A percentile compares a stretch with the other conserved stretches of the same genome.
phyloP scores from a whole-genome alignment of 2,797 vertebrate genomes.

The Sylvia borin region DNA sequence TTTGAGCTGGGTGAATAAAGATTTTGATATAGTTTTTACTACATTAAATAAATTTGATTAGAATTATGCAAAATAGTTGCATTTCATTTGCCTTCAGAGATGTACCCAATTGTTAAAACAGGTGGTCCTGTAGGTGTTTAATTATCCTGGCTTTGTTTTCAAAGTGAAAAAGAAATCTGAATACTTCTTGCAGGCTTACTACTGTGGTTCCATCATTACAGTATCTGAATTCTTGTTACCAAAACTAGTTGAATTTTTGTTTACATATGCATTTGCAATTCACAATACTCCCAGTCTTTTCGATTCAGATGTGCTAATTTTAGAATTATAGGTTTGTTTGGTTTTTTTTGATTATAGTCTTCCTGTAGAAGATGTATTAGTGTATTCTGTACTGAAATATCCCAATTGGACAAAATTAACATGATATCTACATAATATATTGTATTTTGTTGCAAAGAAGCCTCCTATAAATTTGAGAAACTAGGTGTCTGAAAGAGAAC shows the following conservation, averaged over 20 bases:
- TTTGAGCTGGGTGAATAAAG: not conserved
- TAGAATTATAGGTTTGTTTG: not conserved
- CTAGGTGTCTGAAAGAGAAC: not conserved
- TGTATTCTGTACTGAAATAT: not conserved
- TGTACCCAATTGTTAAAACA: not conserved
- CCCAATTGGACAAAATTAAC: not conserved
- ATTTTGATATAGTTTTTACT: not conserved
- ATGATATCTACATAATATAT: not conserved
- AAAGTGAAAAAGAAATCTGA: not conserved
- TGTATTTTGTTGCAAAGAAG: not conserved
- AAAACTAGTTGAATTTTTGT: not conserved
- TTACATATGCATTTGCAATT: not conserved
- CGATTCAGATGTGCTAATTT: not conserved
- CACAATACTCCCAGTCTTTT: not conserved
- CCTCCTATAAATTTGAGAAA: not conserved
- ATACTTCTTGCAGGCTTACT: not conserved
- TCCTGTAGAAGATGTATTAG: not conserved
- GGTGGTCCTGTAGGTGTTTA: not conserved
- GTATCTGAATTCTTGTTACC: not conserved
- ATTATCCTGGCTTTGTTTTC: slow-evolving; percentile 23
- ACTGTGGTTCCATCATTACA: not conserved
- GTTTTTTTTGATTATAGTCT: not conserved
- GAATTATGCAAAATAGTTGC: not conserved
- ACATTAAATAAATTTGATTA: not conserved
- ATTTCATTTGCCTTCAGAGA: not conserved